phyloP scores from a whole-genome alignment of 1,140 invertebrate species.

The Gryllus bimaculatus region DNA sequence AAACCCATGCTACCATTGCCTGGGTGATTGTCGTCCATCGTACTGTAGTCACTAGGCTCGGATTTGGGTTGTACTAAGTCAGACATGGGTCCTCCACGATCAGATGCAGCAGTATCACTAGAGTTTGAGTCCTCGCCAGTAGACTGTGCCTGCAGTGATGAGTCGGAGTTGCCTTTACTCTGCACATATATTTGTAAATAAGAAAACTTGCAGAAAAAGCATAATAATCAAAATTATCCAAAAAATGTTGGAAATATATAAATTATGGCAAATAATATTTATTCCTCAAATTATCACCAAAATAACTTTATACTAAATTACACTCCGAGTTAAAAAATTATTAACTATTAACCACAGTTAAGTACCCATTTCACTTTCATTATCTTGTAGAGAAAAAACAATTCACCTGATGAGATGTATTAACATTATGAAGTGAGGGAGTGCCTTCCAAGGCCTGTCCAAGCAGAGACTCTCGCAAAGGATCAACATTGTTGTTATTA shows the following conservation, averaged over 20 bases:
- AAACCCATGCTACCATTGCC: constrained; percentile 54
- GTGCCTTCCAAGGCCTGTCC: constrained; percentile 61
- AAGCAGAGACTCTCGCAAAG: constrained; percentile 57
- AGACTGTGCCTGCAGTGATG: constrained; percentile 52
- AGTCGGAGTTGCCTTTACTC: constrained; percentile 38
- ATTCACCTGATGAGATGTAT: constrained; percentile 20
- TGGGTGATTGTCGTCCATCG: constrained; percentile 48
- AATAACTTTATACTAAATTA: too few species aligned
- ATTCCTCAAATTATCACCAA: too few species aligned
- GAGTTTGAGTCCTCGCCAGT: constrained; percentile 61
- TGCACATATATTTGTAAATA: constrained; percentile 19
- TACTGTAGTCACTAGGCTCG: constrained; percentile 46
- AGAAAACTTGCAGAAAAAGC: too few species aligned
- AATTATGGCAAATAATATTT: too few species aligned
- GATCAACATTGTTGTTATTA: constrained; percentile 33
- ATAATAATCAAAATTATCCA: too few species aligned
- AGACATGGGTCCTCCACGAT: constrained; percentile 38
- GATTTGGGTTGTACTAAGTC: constrained; percentile 42
- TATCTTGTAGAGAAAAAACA: constrained; percentile 15
- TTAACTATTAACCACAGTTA: background rate
- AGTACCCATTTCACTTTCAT: background rate
- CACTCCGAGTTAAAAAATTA: too few species aligned
- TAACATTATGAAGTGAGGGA: constrained; percentile 39
- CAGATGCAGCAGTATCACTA: constrained; percentile 54
- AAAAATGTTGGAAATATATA: too few species aligned